Evolutionary conservation across 2,113 vertebrate genomes (phyloP), one percentile per base, ranked within the genome.

Genomic region (Grammomys surdaster): DNA sequence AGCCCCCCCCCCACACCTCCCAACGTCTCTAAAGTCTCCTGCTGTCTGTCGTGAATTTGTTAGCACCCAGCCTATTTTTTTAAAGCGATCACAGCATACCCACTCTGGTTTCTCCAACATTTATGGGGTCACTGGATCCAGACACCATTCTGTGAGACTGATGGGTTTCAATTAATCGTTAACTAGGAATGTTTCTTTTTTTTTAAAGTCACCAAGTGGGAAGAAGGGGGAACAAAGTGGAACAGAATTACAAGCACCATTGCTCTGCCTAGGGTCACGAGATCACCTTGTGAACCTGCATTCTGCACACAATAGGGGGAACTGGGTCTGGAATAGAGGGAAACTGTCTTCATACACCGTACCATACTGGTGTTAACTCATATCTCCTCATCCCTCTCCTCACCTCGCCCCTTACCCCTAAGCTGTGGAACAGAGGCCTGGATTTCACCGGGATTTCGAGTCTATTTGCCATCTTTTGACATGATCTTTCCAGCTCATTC

Each of bases 121-220:
- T 73, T 94, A 91, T 70, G 81, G 54, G 85, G 85, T 86, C 36
- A n/a, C 77, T 76, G 19, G 54, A 89, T 95, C 40, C 86, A 90
- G 95, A 95, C 96, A 95, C 89, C 65, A 93, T 56, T 69, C 65
- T n/a, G 75, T 69, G 86, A 86, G 60, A 54, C 91, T 94, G 90
- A 77, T 28, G 43, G 19, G 63, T 36, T 92, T 92, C 7, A 17
- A 90, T 97, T 96, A 96, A 97, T 94, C 67, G 89, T 97, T 97
- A 96, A 95, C 94, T 80, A 92, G n/a, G 11, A 95, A 31, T 69
- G 58, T 19, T 76, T 70, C 82, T 87, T 40, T 46, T 48, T 48
- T 48, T 48, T 48, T 48, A 48, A 87, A 20, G 69, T 7, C 43
- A 69, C 40, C 36, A 67, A 33, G 75, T n/a, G 51, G 88, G 85